Evolutionary conservation across 2,888 invertebrate species (phyloP).

Genomic region (Eupelmus urozonus): DNA sequence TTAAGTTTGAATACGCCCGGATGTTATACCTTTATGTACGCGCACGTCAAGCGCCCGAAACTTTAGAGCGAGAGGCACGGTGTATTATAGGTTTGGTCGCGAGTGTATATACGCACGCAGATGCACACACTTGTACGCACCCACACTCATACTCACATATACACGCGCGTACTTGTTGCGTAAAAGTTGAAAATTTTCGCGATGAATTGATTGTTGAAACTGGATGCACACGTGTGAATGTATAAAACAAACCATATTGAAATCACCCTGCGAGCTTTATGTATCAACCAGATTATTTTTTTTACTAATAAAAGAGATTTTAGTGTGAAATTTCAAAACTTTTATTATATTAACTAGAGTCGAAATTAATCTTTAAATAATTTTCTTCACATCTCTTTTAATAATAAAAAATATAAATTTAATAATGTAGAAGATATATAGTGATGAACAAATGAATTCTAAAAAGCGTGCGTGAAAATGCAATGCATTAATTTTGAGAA

Average conservation of each 20-base stretch:
- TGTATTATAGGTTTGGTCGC: conserved; percentile 15
- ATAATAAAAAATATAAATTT: background rate
- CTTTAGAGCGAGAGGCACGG: conserved; percentile 24
- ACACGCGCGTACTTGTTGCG: conserved; percentile 35
- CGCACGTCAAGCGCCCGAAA: no score
- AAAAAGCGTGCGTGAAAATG: background rate
- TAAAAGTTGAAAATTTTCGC: conserved; percentile 8
- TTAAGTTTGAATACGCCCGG: conserved; percentile 19
- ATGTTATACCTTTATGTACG: background rate
- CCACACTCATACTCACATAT: background rate
- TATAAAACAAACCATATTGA: background rate
- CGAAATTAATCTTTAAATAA: no score
- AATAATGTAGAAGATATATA: background rate
- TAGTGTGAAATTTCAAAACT: no score
- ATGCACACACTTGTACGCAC: no score
- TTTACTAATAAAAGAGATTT: no score
- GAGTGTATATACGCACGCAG: no score
- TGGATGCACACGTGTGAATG: background rate
- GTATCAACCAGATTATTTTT: no score
- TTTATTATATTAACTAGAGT: no score
- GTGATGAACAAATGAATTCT: background rate
- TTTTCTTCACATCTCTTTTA: conserved; percentile 17
- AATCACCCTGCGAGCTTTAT: no score
- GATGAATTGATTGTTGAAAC: conserved; percentile 29
- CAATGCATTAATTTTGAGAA: background rate